These are phyloP conservation scores for Theocolax elegans DNA, from an alignment of 1,140 invertebrate genomes.

Conservation along the genomic window DNA sequence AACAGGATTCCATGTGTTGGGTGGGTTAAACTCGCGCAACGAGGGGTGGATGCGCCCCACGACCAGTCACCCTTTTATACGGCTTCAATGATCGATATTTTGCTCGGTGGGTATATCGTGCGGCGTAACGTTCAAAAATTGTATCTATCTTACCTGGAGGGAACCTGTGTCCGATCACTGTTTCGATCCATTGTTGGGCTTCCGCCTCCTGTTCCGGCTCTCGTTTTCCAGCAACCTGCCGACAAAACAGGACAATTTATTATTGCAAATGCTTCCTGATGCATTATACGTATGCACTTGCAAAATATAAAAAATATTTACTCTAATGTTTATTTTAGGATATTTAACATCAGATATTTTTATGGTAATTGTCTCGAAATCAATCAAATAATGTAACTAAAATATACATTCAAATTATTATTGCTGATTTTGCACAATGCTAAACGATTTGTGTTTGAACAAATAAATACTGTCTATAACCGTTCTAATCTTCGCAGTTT, in stretches of 20 bases:
- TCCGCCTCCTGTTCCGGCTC: constrained; percentile 89
- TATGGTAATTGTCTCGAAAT: no score
- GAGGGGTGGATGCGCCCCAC: constrained; percentile 9
- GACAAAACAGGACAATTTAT: constrained; percentile 44
- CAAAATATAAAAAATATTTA: no score
- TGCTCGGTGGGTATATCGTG: constrained; percentile 1
- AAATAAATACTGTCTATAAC: no score
- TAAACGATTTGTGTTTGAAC: no score
- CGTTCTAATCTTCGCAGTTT: no score
- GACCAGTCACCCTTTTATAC: background rate
- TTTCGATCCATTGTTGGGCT: constrained; percentile 92
- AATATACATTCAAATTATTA: no score
- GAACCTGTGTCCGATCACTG: constrained; percentile 86
- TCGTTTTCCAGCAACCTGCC: constrained; percentile 88
- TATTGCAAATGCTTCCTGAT: background rate
- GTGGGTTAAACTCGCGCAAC: constrained; percentile 11
- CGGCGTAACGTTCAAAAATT: background rate
- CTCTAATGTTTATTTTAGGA: no score
- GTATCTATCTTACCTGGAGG: constrained; percentile 71
- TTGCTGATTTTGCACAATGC: no score
- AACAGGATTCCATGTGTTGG: constrained; percentile 48
- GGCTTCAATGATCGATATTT: constrained; percentile 11
- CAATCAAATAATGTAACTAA: no score
- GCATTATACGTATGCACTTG: no score
- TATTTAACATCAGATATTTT: no score